Base-by-base conservation (phyloP, 2,888 invertebrate genomes). In the Tipula helvola region DNA sequence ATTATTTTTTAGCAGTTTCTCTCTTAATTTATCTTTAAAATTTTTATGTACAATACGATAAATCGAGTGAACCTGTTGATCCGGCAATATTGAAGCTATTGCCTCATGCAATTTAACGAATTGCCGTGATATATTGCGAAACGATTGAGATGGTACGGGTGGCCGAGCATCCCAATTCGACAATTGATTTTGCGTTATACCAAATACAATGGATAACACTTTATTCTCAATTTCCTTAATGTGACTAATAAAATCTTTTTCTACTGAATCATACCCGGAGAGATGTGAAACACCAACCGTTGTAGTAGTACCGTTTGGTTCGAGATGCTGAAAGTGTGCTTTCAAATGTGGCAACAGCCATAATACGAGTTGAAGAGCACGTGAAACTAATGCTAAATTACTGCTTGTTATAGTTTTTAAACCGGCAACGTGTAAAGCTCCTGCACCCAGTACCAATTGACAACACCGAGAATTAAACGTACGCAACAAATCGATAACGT, bases 391-490 rank as follows among this genome's bases (percentile, higher is more conserved):
- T 10, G 97, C 98, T 89, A 99, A 93, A 92, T 99, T 98, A 47
- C 97, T 96, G 89, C 97, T 98, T 4, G 98, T 98, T 88, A 98
- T 98, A 39, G 97, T 98, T 92, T 97, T 97, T 87, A 97, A 92
- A 5, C 99, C 99, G 52, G 98, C 98, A 88, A 97, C 95, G 90
- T 97, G 96, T 90, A 99, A 94, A 5, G 99, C 99, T 83, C 99
- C 99, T 71, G 99, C 99, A 83, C 99, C 99, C 87, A 99, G 93
- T 87, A 99, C 97, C 89, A 99, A 93, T 91, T 99, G 98, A 91
- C 97, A 98, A 89, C 96, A 96, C 87, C 96, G 93, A 5, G 97
- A 97, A 92, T 97, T 97, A 89, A 96, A 97, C 89, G 96, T 95
- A 90, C 97, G 94, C 88, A 98, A 92, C 86, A 99, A 92, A 91